These are phyloP conservation scores for Burhinus oedicnemus DNA, from an alignment of 2,113 vertebrate species.

Conservation along the genomic window DNA sequence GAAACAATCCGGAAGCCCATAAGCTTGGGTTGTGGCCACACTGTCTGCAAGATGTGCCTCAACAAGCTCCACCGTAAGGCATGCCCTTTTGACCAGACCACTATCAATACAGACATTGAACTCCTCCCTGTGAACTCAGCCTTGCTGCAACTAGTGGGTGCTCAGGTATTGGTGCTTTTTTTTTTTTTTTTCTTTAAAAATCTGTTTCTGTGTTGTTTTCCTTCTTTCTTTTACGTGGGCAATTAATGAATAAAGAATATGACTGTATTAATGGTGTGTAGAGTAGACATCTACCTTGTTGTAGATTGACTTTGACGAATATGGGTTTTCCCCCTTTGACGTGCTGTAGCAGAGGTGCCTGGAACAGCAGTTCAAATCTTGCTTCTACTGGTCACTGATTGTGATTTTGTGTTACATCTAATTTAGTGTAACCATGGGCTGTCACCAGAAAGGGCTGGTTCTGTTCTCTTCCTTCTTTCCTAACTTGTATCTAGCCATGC, in stretches of 20 bases:
- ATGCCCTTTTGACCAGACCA: slow-evolving; percentile 98
- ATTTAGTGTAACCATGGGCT: fast-evolving
- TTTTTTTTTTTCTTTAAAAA: neutral
- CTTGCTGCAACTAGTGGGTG: slow-evolving; percentile 93
- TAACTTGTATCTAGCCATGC: fast-evolving
- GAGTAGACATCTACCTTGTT: neutral
- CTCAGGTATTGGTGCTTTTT: slow-evolving; percentile 83
- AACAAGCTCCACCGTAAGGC: slow-evolving; percentile 99
- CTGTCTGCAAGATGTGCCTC: slow-evolving; percentile 99
- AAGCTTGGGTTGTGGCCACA: slow-evolving; percentile 97
- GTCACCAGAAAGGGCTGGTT: neutral
- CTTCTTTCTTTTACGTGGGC: neutral
- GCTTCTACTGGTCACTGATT: neutral
- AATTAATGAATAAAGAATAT: neutral
- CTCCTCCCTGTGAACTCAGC: slow-evolving; percentile 97
- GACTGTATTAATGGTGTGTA: neutral
- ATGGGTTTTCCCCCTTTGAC: neutral
- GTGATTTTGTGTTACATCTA: neutral
- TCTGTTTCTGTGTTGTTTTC: neutral
- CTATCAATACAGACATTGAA: slow-evolving; percentile 97
- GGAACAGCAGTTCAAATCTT: neutral
- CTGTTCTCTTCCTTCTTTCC: neutral
- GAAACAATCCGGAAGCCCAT: slow-evolving; percentile 97
- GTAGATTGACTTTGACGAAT: neutral
- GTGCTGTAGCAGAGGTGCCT: neutral